Evolutionary conservation across 2,888 invertebrate genomes (phyloP), one percentile per base, ranked within the genome.

Genomic region (Stegophylla sp.): DNA sequence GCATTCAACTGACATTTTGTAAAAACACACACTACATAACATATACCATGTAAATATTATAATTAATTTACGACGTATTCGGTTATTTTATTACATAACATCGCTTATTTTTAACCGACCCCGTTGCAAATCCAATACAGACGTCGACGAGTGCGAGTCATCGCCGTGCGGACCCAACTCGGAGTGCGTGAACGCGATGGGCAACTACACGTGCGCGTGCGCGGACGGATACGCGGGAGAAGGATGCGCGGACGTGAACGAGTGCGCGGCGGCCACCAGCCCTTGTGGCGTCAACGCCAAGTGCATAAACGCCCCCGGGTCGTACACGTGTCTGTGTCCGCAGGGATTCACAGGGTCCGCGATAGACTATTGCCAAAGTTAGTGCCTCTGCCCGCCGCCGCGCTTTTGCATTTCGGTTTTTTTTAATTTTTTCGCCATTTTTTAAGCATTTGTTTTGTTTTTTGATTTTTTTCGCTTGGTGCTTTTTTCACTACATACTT

Each of bases 251-350:
- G 93, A 93, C 87, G 88, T 92, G 86, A 92, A 94, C 87, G 93
- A 93, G 86, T 93, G 93, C 87, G 89, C 89, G 82, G 87, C 89
- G 84, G 17, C 51, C 15, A 86, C 89, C 83, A 89, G 89, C 85
- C 88, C 90, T 85, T 94, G 94, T 86, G 93, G 93, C 83, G 88
- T 89, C 85, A 92, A 93, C 87, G 92, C 94, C 84, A 91, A 91
- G 87, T 94, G 94, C 88, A 90, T 91, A 87, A 94, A 94, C 87
- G 90, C 91, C 75, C 91, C 91, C n/a, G 94, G 94, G 84, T 91
- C 92, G 81, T 93, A 90, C 89, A 91, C 91, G 86, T 93, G 93
- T 87, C 88, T 91, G 83, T 93, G 93, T 86, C 92, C 92, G 45
- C 89, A 89, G 84, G 93, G 93, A 84, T 93, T 92, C 88, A 89